Base-by-base conservation (phyloP, 2,888 invertebrate genomes). In the Portevinia maculata region DNA sequence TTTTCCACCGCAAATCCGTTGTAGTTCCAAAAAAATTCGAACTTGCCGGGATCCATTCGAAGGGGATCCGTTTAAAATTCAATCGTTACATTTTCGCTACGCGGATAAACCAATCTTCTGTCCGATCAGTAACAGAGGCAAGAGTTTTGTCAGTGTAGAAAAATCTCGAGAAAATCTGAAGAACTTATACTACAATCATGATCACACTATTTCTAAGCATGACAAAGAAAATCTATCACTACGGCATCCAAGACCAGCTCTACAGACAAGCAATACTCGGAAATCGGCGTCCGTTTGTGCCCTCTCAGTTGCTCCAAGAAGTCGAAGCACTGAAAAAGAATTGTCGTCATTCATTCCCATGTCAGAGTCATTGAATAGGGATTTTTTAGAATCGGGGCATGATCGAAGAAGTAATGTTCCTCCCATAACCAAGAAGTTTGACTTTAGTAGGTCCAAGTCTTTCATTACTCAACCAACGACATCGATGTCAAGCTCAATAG, bases 11-110 rank as follows among this genome's bases (percentile, higher is more conserved):
- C 30, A 79, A 48, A 59, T 59, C 62, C 50, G 52, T 44, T 11
- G 34, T 46, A 75, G 17, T 70, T 79, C 3, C 11, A 37, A 60
- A 52, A 74, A 41, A 70, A 71, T 46, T 30, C 64, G 19, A 21
- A 60, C 44, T 41, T 39, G 19, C 28, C 19, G 50, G n/a, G 89
- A 89, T 81, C 85, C 86, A 7, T 89, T 89, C 55, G 86, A 85
- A 74, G 87, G 86, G 13, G 89, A 89, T 84, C 89, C 89, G 0
- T 89, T 89, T 67, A 89, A 89, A 87, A 87, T 88, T 64, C 87
- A 89, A 50, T 89, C 89, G 41, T 88, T 87, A 52, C 88, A 88
- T 55, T 89, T 89, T 75, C 89, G 85, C 2, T 89, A 89, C 76
- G 89, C 89, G 19, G 88, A 89, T 0, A 84, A 87, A 9, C 89